Conservation (phyloP, 2,888 invertebrate genomes). For the Taenaris catops region DNA sequence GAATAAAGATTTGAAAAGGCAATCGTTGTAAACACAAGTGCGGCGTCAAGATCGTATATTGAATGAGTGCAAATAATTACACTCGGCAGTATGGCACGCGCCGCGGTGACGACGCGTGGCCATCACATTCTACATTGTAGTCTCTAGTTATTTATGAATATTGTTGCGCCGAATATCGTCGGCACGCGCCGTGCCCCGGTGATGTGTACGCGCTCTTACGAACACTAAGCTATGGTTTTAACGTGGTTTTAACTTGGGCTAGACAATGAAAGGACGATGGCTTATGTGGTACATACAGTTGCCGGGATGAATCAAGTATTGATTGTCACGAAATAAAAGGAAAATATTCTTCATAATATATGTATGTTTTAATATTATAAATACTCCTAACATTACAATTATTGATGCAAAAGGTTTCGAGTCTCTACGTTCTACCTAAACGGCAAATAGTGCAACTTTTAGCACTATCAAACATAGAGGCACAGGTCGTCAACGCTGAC, state of each 20-base stretch:
- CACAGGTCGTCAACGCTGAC: too few relatives aligned
- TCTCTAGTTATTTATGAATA: constrained; percentile 71
- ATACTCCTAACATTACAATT: too few relatives aligned
- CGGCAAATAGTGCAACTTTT: too few relatives aligned
- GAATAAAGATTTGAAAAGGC: too few relatives aligned
- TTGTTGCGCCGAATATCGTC: constrained; percentile 52
- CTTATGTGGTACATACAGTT: constrained; percentile 3
- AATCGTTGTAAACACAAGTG: too few relatives aligned
- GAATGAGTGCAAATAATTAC: constrained; percentile 56
- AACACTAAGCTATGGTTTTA: constrained; percentile 33
- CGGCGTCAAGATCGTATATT: constrained; percentile 7
- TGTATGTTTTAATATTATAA: too few relatives aligned
- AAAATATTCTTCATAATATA: too few relatives aligned
- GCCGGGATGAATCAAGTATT: neutral
- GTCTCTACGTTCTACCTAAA: too few relatives aligned
- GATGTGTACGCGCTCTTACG: constrained; percentile 48
- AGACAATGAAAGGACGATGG: constrained; percentile 14
- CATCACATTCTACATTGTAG: constrained; percentile 44
- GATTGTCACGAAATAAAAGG: too few relatives aligned
- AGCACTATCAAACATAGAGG: too few relatives aligned
- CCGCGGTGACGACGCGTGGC: constrained; percentile 45
- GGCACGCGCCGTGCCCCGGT: constrained; percentile 47
- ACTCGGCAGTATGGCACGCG: constrained; percentile 50
- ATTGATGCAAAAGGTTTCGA: too few relatives aligned
- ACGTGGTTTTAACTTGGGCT: constrained; percentile 13